Evolutionary conservation across 2,797 vertebrate genomes (phyloP), one percentile per base, ranked within the genome.

Genomic region (Scolopax rusticola): DNA sequence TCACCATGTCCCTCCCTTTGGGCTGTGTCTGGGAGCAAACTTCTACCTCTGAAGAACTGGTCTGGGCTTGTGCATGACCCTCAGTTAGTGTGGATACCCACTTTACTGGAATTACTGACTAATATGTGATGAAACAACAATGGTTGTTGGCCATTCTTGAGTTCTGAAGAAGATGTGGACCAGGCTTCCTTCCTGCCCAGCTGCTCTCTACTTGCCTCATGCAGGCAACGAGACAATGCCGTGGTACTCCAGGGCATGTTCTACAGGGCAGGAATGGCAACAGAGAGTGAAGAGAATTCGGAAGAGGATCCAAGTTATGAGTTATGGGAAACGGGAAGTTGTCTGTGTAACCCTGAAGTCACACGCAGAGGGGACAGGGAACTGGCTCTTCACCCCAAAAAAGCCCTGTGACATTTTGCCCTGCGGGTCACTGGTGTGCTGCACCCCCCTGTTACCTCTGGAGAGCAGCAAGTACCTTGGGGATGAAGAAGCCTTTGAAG

Each of bases 401-500:
- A 50, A 60, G 4, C 40, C 40, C 54, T 27, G 53, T 38, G 48
- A 40, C 30, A 11, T n/a, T 65, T 8, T 60, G 10, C 40, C 59
- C 79, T 2, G 13, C 24, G 33, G 25, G 48, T 84, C 74, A 41
- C 61, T n/a, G 41, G 12, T 15, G n/a, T 53, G 48, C 33, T 59
- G 43, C 45, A 47, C 7, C 3, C 17, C 8, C 2, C 15, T 10
- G 47, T 15, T 14, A 7, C 3, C 2, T 9, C 53, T 13, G 36
- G 11, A 73, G 28, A 59, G 75, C 33, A 69, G n/a, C 27, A 57
- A 19, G 5, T 96, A 97, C 97, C 97, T 97, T 97, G 64, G 98
- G 97, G 30, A 98, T 95, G 77, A 97, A 95, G 89, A 93, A 97
- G 84, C 96, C 93, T 11, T 96, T 88, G 59, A 98, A 97, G 27